These are phyloP conservation scores for Ricordea florida DNA, from an alignment of 92 coral and sea anemone genomes.

Conservation along the genomic window DNA sequence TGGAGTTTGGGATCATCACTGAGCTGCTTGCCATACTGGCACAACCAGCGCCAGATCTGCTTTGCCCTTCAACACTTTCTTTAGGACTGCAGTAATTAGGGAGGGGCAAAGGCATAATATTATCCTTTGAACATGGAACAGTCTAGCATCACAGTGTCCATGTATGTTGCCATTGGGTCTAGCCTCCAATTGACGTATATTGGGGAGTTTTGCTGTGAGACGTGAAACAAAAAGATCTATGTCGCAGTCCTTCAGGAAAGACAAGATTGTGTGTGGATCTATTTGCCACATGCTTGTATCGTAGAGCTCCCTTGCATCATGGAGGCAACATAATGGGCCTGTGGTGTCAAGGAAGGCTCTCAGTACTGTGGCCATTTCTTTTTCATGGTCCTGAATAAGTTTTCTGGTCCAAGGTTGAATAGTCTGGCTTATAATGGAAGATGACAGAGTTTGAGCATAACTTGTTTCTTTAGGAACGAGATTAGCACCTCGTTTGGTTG, in stretches of 20 bases:
- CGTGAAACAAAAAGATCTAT: constrained; percentile 45
- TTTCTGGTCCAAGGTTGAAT: not conserved
- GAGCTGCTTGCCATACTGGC: constrained; percentile 36
- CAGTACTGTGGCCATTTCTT: not conserved
- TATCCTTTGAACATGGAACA: constrained; percentile 15
- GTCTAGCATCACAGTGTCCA: constrained; percentile 16
- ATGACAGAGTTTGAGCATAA: no score
- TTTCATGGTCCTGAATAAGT: constrained; percentile 23
- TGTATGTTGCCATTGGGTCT: constrained; percentile 33
- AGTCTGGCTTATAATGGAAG: not conserved
- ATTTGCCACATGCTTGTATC: constrained; percentile 56
- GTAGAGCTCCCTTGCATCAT: constrained; percentile 38
- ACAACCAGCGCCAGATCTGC: constrained; percentile 38
- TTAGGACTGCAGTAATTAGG: constrained; percentile 25
- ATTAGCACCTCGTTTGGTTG: no score
- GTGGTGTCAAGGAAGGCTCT: not conserved
- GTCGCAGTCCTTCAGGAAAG: constrained; percentile 13
- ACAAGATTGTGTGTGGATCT: constrained; percentile 22
- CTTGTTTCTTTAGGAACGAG: no score
- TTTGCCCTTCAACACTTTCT: constrained; percentile 4
- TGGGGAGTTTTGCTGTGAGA: no score
- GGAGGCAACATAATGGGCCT: constrained; percentile 14
- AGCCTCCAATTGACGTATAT: constrained; percentile 45
- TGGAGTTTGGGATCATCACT: not conserved
- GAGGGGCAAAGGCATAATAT: constrained; percentile 52